A percentile compares a stretch with the other conserved stretches of the same genome.
phyloP scores from a whole-genome alignment of 2,888 invertebrate species.

The Pseudoips prasinana region DNA sequence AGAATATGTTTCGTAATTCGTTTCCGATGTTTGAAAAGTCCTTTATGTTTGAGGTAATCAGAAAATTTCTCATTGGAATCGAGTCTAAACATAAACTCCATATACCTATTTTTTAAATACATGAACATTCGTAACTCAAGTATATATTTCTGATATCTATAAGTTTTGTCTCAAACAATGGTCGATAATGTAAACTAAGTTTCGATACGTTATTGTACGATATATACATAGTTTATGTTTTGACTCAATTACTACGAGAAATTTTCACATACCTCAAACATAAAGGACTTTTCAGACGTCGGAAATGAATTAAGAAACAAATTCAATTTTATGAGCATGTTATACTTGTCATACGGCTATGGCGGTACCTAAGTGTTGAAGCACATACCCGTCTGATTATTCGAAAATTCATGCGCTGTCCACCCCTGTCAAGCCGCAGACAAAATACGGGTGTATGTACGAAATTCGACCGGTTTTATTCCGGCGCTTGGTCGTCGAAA shows the following conservation, averaged over 20 bases:
- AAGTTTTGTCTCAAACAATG: too few species aligned
- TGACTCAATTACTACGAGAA: too few species aligned
- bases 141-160: too few species aligned
- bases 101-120: too few species aligned
- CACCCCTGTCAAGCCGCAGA: slow-evolving; percentile 58
- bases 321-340: slow-evolving; percentile 15
- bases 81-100: too few species aligned
- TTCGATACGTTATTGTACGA: too few species aligned
- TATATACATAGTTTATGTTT: too few species aligned
- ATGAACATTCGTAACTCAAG: too few species aligned
- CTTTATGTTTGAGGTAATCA: too few species aligned
- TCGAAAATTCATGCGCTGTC: slow-evolving; percentile 68
- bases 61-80: too few species aligned
- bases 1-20: slow-evolving; percentile 7
- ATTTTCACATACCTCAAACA: too few species aligned
- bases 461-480: slow-evolving; percentile 58
- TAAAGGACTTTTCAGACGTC: background rate
- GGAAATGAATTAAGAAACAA: slow-evolving; percentile 1
- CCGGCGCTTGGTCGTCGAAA: slow-evolving; percentile 34
- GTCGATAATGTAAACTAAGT: too few species aligned
- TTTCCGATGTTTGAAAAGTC: background rate
- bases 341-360: slow-evolving; percentile 8
- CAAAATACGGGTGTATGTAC: slow-evolving; percentile 54
- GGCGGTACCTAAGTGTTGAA: slow-evolving; percentile 13
- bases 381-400: slow-evolving; percentile 52